Base-by-base conservation (phyloP, 1,140 invertebrate species). In the Neodiprion fabricii region DNA sequence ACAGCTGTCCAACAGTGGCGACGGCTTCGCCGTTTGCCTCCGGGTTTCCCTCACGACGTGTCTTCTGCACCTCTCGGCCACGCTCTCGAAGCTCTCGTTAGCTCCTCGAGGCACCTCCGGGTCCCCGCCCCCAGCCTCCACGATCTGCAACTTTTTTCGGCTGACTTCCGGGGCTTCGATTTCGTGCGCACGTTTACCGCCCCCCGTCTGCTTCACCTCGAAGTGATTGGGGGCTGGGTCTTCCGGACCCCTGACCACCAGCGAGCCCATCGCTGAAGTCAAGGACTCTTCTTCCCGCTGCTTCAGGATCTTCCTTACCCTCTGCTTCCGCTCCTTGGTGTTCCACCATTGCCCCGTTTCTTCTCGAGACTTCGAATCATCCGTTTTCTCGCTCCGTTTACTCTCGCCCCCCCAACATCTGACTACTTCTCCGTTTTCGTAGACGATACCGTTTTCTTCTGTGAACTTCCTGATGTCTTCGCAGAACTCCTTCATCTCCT, bases 401-500 rank as follows among this genome's bases (percentile, higher is more conserved):
- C 11, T 21, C 11, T 69, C 11, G 11, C 21, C 72, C 0, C 70
- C 72, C 82, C 79, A 82, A 72, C 81, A 80, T 47, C 79, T 66
- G 49, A 79, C 72, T n/a, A 80, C 70, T 9, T 83, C 72, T 21
- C 79, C 81, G 47, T 83, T 77, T 23, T 80, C 76, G 50, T 79
- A 78, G 8, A 80, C 50, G 23, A 84, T 81, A 2, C 75, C 80
- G 53, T 80, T 82, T 9, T 80, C 75, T 48, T 77, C 75, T n/a
- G 77, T 69, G 67, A 85, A 84, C 69, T 78, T 77, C 17, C 77
- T 74, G 73, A 85, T 78, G 11, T 67, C 69, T 1, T 47, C 67
- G 48, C 76, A 80, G 70, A 83, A 84, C 10, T 80, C 73, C 71
- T 74, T 78, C 78, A 85, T 83, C 9, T 80, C 82, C 70, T 79